phyloP scores from a whole-genome alignment of 2,888 invertebrate species.

The Scrobipalpa costella region DNA sequence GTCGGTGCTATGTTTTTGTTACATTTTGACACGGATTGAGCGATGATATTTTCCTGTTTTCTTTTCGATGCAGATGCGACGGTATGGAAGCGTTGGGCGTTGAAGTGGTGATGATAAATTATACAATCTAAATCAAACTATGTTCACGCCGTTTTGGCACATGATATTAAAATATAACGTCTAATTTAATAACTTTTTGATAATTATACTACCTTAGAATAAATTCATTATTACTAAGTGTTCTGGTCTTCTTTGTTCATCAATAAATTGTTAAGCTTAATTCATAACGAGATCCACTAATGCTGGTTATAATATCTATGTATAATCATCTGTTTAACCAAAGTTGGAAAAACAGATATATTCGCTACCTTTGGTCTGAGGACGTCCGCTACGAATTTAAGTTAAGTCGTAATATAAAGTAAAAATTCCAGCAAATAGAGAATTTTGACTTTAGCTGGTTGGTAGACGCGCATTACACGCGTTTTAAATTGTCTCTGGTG shows the following conservation, averaged over 20 bases:
- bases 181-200: not conserved
- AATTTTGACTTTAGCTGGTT: no score
- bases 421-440: no score
- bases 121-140: not conserved
- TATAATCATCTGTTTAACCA: no score
- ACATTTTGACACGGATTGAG: not conserved
- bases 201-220: not conserved
- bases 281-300: no score
- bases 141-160: not conserved
- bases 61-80: not conserved
- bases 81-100: not conserved
- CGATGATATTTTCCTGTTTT: not conserved
- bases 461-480: no score
- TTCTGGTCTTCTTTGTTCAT: not conserved
- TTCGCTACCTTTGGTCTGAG: no score
- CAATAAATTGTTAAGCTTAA: no score
- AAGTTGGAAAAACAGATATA: no score
- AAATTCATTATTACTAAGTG: not conserved
- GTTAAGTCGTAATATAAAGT: no score
- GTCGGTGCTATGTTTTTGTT: constrained; percentile 9
- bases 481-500: no score
- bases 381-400: no score
- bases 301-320: no score
- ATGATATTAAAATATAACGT: not conserved
- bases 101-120: not conserved